Evolutionary conservation across 2,888 invertebrate species (phyloP), one percentile per base, ranked within the genome.

Genomic region (Nezara viridula): DNA sequence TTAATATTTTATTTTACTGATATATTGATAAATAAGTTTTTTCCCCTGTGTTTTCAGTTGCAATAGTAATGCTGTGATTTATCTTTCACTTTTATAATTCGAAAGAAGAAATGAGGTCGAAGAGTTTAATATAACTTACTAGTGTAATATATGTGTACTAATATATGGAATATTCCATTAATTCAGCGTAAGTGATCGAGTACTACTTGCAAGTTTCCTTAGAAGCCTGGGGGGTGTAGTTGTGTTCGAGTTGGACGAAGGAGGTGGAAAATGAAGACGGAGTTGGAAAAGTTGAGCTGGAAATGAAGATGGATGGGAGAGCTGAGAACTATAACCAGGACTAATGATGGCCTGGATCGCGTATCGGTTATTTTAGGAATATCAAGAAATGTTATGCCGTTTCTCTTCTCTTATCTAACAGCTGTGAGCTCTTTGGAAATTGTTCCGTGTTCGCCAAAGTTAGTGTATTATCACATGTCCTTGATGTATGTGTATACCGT

Each of bases 311-410:
- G 32, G 66, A 73, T 73, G 37, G 66, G 19, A 24, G 66, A 73
- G 14, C 27, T 5, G 60, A 60, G 27, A 60, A 27, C 60, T 55
- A 21, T 60, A 60, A 60, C 60, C 5, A 60, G 60, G 19, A 37
- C 37, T 73, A 73, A 37, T 73, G 66, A 37, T 37, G 66, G 32
- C 6, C 14, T 73, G 66, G 66, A 73, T 73, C 66, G 66, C 37
- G 37, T 73, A 73, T 73, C 66, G 66, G 66, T 37, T 73, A 73
- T 73, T 73, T 73, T 73, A 37, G 66, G 66, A 73, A 73, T 73
- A 73, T 73, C 66, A 73, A 60, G 66, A 32, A 19, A 37, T 73
- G 66, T 37, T 37, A 73, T 37, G 16, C 66, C 66, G 6, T 19
- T 60, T 4, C 60, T 27, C 60, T 14, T 19, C 27, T 60, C 60